Base-by-base conservation (phyloP, 2,888 invertebrate genomes). In the Mimumesa dahlbomi region DNA sequence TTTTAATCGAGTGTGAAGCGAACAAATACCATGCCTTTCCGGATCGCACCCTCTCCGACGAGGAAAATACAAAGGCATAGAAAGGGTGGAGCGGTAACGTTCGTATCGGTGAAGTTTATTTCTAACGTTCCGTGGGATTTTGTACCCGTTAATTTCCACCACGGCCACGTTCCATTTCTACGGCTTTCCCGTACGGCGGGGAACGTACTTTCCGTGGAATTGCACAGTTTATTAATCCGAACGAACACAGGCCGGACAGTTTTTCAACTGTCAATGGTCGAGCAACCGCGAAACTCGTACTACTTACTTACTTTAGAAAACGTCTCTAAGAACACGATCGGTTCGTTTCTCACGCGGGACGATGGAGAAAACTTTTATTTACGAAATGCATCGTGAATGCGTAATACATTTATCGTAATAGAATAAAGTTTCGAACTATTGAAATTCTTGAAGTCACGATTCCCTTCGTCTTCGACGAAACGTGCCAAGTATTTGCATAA, bases 1-100 rank as follows among this genome's bases (percentile, higher is more conserved):
- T 71, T 75, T 76, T 75, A 75, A 75, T 73, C 75, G 79, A 73
- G 68, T 75, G 73, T 56, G 68, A 76, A 76, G 63, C 52, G 77
- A 62, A 75, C 69, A 81, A 81, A 72, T 71, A 75, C 66, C 48
- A 19, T 13, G 16, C 38, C 49, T 58, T 52, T 50, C 43, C 53
- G 66, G 52, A 50, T 31, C 56, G 56, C 22, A 38, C 21, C 13
- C 34, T n/a, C n/a, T 34, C 18, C 25, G 56, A 57, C 48, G 46
- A 79, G 16, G 31, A 59, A 58, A 18, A 52, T 16, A 62, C 52
- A 50, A 58, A 65, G 66, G 43, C 34, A 29, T 31, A 42, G 36
- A 21, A 16, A 45, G 45, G 18, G 16, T 1, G 36, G 46, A 2
- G 34, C 36, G 40, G 25, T 2, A 31, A 40, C 31, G 52, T 58